These are phyloP conservation scores for Dicaeum eximium DNA, from an alignment of 2,113 vertebrate species.

Conservation along the genomic window DNA sequence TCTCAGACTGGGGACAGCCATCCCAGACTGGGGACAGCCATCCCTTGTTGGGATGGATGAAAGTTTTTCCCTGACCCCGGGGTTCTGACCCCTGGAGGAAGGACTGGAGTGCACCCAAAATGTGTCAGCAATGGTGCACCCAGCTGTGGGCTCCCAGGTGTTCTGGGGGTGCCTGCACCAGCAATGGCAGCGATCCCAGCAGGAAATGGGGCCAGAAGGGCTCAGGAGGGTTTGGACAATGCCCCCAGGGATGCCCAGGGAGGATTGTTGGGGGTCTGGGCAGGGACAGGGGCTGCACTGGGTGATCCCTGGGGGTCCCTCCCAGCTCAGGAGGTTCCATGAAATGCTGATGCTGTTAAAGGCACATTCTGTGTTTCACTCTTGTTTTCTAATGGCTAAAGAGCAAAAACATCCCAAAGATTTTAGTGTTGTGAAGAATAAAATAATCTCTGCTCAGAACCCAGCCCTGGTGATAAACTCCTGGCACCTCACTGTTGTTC, in stretches of 20 bases:
- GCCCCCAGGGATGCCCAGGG: background rate
- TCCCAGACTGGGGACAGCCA: too few species aligned
- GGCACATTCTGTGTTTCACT: background rate
- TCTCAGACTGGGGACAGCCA: too few species aligned
- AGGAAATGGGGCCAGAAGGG: background rate
- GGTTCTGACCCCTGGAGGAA: fast-evolving
- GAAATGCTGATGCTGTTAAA: background rate
- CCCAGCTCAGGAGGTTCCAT: background rate
- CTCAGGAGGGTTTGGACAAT: background rate
- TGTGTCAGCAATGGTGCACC: fast-evolving
- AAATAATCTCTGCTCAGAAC: background rate
- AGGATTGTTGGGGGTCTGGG: background rate
- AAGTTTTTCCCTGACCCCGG: background rate
- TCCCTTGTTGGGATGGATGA: too few species aligned
- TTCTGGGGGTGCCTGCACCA: background rate
- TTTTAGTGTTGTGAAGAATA: background rate
- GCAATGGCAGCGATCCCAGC: background rate
- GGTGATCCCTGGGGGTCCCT: background rate
- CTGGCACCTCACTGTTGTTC: background rate
- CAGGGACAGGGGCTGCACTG: background rate
- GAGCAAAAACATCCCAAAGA: background rate
- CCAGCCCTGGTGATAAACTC: background rate
- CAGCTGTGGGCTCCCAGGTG: fast-evolving
- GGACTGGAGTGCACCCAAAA: background rate
- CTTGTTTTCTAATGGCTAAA: background rate